These are phyloP conservation scores for Abscondita cerata DNA, from an alignment of 2,888 invertebrate species.

Conservation along the genomic window DNA sequence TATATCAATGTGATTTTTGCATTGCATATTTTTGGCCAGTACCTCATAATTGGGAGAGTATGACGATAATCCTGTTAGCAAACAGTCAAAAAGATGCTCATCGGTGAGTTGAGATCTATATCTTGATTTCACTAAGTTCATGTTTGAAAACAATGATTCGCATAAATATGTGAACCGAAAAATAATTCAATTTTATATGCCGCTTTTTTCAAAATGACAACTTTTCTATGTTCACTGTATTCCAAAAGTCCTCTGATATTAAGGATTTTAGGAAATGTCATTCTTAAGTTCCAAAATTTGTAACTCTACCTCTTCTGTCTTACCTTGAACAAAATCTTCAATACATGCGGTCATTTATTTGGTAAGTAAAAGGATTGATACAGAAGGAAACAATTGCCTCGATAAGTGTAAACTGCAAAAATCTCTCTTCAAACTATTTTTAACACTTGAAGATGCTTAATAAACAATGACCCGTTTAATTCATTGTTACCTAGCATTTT, in stretches of 20 bases:
- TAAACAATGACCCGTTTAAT: slow-evolving; percentile 8
- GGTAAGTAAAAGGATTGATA: slow-evolving; percentile 20
- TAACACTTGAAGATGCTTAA: slow-evolving; percentile 6
- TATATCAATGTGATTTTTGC: slow-evolving; percentile 8
- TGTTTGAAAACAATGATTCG: slow-evolving; percentile 4
- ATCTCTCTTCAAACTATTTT: slow-evolving; percentile 13
- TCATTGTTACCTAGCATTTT: slow-evolving; percentile 12
- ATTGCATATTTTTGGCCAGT: too few species aligned
- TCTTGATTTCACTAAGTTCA: too few species aligned
- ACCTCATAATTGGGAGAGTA: not conserved
- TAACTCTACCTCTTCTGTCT: slow-evolving; percentile 9
- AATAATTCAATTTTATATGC: too few species aligned
- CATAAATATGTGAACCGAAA: too few species aligned
- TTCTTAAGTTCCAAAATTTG: slow-evolving; percentile 11
- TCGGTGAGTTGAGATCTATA: slow-evolving; percentile 5
- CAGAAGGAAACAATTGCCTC: too few species aligned
- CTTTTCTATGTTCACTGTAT: too few species aligned
- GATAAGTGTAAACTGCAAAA: slow-evolving; percentile 13
- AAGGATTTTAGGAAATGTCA: slow-evolving; percentile 10
- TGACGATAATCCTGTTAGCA: too few species aligned
- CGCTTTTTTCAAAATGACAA: too few species aligned
- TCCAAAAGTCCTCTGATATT: slow-evolving; percentile 28
- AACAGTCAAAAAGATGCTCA: not conserved
- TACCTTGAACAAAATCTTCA: slow-evolving; percentile 10
- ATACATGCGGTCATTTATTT: slow-evolving; percentile 6